phyloP scores from a whole-genome alignment of 2,888 invertebrate species.

The Acleris cristana region DNA sequence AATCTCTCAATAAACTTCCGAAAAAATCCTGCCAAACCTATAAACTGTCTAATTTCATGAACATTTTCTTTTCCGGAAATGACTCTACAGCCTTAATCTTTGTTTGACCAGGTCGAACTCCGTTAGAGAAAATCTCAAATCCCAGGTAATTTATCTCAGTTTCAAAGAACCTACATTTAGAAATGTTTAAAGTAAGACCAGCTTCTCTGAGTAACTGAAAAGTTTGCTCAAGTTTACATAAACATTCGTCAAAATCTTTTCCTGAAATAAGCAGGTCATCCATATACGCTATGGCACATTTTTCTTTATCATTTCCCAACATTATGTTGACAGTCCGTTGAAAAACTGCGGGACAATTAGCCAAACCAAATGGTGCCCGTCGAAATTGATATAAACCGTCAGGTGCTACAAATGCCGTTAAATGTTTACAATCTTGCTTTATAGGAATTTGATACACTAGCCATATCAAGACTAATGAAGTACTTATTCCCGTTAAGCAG shows the following conservation, averaged over 20 bases:
- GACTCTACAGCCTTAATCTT: conserved; percentile 31
- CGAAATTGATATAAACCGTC: no score
- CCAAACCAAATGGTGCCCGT: no score
- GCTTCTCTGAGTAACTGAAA: neutral
- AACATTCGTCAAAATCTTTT: neutral
- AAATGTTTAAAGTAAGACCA: conserved; percentile 20
- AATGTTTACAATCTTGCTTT: neutral
- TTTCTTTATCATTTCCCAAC: neutral
- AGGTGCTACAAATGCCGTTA: no score
- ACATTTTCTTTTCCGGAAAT: conserved; percentile 34
- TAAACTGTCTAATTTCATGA: conserved; percentile 28
- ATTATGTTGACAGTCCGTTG: no score
- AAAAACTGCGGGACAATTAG: no score
- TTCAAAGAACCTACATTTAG: conserved; percentile 37
- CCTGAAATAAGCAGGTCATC: conserved; percentile 3
- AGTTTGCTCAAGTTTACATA: conserved; percentile 12
- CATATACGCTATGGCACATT: conserved; percentile 12
- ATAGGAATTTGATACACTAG: conserved; percentile 36
- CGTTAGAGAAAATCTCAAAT: conserved; percentile 24
- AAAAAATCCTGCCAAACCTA: conserved; percentile 32
- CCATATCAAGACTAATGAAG: conserved; percentile 29
- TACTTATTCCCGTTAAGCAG: conserved; percentile 26
- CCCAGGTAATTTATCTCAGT: conserved; percentile 32
- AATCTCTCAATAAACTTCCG: conserved; percentile 18
- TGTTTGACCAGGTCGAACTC: conserved; percentile 24